These are phyloP conservation scores for Thaumatotibia leucotreta DNA, from an alignment of 1,140 invertebrate species.

Conservation along the genomic window DNA sequence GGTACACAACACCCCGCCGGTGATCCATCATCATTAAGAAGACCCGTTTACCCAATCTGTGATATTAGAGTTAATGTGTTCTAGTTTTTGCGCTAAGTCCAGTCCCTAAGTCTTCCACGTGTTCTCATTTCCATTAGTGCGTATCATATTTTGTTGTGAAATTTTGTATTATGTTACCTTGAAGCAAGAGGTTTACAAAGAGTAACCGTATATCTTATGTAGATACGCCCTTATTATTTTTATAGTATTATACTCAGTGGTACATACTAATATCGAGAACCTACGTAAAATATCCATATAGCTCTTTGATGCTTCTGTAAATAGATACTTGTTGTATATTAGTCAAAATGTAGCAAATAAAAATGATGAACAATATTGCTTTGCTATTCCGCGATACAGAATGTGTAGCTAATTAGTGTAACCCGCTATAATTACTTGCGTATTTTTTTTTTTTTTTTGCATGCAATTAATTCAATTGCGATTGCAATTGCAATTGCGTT, in stretches of 20 bases:
- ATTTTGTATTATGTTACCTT: slow-evolving; percentile 14
- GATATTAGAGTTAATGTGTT: slow-evolving; percentile 58
- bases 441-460: no score
- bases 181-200: neutral
- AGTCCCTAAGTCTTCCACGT: slow-evolving; percentile 5
- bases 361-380: no score
- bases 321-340: neutral
- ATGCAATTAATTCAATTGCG: no score
- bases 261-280: neutral
- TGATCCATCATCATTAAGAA: slow-evolving; percentile 68
- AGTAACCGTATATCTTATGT: neutral
- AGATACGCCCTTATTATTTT: slow-evolving; percentile 1
- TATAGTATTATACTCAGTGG: neutral
- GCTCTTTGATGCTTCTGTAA: neutral
- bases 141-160: slow-evolving; percentile 9
- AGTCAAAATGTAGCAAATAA: slow-evolving; percentile 7
- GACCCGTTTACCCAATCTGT: slow-evolving; percentile 43
- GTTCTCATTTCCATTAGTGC: slow-evolving; percentile 7
- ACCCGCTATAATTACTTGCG: no score
- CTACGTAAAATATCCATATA: neutral
- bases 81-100: slow-evolving; percentile 22
- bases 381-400: no score
- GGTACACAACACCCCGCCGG: slow-evolving; percentile 64
- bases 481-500: no score
- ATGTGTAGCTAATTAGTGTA: no score